Evolutionary conservation across 2,797 vertebrate genomes (phyloP), one percentile per base, ranked within the genome.

Genomic region (Acanthurus lineatus): DNA sequence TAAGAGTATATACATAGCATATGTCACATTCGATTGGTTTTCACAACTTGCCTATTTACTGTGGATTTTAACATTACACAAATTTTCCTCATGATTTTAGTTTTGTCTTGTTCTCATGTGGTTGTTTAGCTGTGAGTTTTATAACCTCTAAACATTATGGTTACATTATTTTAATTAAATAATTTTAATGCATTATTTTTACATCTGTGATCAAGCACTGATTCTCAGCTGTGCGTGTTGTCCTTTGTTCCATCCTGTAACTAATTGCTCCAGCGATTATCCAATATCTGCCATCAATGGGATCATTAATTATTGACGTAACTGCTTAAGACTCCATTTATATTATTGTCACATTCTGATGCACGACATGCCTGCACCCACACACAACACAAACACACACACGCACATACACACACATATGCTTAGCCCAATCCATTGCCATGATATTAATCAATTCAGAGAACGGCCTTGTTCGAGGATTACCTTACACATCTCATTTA

Each of bases 401-500:
- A 63, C 58, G 63, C 53, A 63, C 40, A 69, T 20, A 76, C 64
- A 71, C 48, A 60, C 49, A 78, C 49, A 80, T 49, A 61, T 11
- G 16, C 59, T 66, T 70, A 82, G 51, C 9, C 44, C 66, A 59
- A 65, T 80, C 61, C 76, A 82, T 73, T 49, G 32, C 20, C 45
- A 74, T 76, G 72, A 81, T 71, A 84, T 85, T 86, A 88, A 85
- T 93, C 79, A 81, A 86, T 87, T 70, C 17, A 12, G 66, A 76
- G 80, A 86, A 77, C 75, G 80, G 72, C 47, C 84, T 90, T 88
- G 85, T 87, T 81, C 73, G 79, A 85, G 74, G 87, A 89, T 92
- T 92, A 91, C 71, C 76, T 79, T 77, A 81, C 82, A 89, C 72
- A 67, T 87, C 84, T 84, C 84, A 78, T 87, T 91, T 85, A 88